Evolutionary conservation across 1,140 invertebrate genomes (phyloP), one percentile per base, ranked within the genome.

Genomic region (Meloidogyne chitwoodi): DNA sequence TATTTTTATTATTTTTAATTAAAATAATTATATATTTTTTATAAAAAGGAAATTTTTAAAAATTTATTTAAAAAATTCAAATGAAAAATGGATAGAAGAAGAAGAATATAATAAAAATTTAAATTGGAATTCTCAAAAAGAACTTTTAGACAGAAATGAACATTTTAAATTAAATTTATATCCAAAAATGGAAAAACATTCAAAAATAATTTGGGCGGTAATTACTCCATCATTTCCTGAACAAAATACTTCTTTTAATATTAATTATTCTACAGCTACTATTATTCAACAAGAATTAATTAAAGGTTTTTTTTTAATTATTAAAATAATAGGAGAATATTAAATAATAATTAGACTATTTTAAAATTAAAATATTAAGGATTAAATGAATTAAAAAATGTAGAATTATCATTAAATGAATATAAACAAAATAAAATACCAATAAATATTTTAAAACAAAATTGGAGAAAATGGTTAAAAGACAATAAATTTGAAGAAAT

Each of bases 151-250:
- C 16, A 48, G 44, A 48, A 48, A 48, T 19, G 44, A 48, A 48
- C 44, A 48, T 48, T 48, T 48, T 48, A 48, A 48, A 48, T 48
- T 48, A 48, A 48, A 48, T 48, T 19, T 19, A 48, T 19, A 48
- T 19, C 44, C 44, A 48, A 16, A 48, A 48, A 48, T 48, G 44
- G 44, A n/a, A 48, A 48, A 48, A 48, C 44, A 48, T 48, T 19
- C 44, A 48, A 48, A 48, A 48, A 48, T 48, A 19, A 48, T 48
- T 48, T 48, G 44, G 68, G 31, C 34, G 5, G 16, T 69, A 41
- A 69, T 69, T 48, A 69, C 68, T 24, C 68, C 68, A n/a, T 48
- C 34, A 12, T 69, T 41, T 41, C 68, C 68, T 14, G 68, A 69
- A 41, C 68, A 69, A 69, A 69, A 69, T 56, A 16, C 68, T 56